Evolutionary conservation across 2,113 vertebrate species (phyloP).

Genomic region (Argyrosomus japonicus): DNA sequence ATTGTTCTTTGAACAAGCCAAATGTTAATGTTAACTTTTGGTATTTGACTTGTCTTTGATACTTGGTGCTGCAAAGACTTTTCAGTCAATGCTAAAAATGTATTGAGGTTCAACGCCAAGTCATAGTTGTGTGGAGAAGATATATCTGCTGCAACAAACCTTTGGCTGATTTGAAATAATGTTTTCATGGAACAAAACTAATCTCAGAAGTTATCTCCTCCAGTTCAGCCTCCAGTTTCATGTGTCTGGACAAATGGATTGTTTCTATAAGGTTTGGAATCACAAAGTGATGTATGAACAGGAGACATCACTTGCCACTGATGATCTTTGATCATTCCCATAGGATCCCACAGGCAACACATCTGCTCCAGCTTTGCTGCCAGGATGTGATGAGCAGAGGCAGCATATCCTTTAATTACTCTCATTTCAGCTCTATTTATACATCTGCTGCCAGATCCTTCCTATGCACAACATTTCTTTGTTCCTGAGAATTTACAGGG

Average conservation of each 20-base stretch:
- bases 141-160: neutral
- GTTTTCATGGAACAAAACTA: constrained; percentile 7
- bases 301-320: constrained; percentile 58
- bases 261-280: constrained; percentile 35
- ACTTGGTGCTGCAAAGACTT: neutral
- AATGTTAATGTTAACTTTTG: too few relatives aligned
- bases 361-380: constrained; percentile 74
- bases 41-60: neutral
- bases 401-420: constrained; percentile 78
- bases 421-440: constrained; percentile 70
- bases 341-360: constrained; percentile 72
- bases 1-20: neutral
- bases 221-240: neutral
- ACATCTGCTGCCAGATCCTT: constrained; percentile 59
- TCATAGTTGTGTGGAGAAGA: neutral
- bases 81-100: neutral
- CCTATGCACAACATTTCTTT: constrained; percentile 58
- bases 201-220: constrained; percentile 2
- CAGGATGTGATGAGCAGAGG: constrained; percentile 70
- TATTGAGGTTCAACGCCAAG: neutral
- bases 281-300: constrained; percentile 30
- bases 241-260: constrained; percentile 27
- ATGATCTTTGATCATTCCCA: constrained; percentile 75
- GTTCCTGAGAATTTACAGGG: constrained; percentile 54
- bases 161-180: neutral